Base-by-base conservation (phyloP, 2,888 invertebrate genomes). In the Drosophila diplacantha region DNA sequence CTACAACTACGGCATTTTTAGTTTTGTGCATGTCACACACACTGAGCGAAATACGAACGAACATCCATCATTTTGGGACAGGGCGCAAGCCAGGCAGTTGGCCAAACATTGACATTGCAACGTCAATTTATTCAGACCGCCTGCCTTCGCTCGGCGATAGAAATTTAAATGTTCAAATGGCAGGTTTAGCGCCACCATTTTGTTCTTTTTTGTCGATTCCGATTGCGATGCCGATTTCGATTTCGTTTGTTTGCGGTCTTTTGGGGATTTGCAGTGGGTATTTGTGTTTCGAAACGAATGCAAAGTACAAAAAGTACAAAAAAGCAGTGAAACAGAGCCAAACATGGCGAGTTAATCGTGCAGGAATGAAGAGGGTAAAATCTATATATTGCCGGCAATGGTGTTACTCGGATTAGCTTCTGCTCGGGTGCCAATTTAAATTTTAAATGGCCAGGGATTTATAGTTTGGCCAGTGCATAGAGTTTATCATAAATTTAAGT, bases 101-200 rank as follows among this genome's bases (percentile, higher is more conserved):
- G 16, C 31, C 61, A 57, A 65, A 66, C 66, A 66, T 60, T 61
- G 60, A 41, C 60, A 61, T 43, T 58, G 58, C 57, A 73, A 69
- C 81, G 77, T 79, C 73, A 74, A 62, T 74, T 74, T 74, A 70
- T 70, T 67, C 64, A 44, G 52, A 56, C 52, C 50, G 71, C 75
- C 65, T 54, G 63, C 62, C 60, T 64, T 73, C 16, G 60, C 73
- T 57, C 43, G 68, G 65, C 81, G 73, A 81, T 77, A 72, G 72
- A 77, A 81, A 77, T 81, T 81, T 77, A 79, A 77, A 67, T 67
- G 67, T 67, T 67, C 59, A 39, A 69, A 78, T 75, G 73, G 38
- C 73, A 67, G 69, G 73, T 57, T 49, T 50, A 34, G 24, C 26
- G 24, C 22, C 55, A 38, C 57, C 44, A 16, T 29, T 50, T 37